Evolutionary conservation across 2,797 vertebrate genomes (phyloP).

Genomic region (Notoglanidium macrostoma): DNA sequence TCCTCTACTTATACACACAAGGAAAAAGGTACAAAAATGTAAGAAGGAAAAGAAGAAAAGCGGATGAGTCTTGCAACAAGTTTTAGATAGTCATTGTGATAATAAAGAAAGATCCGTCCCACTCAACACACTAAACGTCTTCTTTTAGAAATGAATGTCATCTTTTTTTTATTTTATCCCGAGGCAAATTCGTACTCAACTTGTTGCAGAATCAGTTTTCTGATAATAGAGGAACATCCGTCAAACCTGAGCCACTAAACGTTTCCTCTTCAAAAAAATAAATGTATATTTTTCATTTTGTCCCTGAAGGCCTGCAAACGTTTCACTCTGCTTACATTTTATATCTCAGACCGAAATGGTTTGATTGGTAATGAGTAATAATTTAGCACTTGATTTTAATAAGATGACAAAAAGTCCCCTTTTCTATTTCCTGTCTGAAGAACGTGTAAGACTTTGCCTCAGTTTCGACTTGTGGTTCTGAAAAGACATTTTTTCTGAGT

Average conservation of each 20-base stretch:
- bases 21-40: too few species aligned
- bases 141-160: neutral
- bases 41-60: neutral
- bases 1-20: neutral
- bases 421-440: neutral
- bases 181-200: neutral
- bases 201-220: neutral
- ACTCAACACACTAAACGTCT: neutral
- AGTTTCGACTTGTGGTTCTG: neutral
- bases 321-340: neutral
- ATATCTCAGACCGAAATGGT: neutral
- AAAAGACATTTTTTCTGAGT: neutral
- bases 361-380: neutral
- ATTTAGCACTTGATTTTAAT: neutral
- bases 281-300: neutral
- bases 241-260: neutral
- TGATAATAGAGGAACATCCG: neutral
- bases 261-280: neutral
- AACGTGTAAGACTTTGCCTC: neutral
- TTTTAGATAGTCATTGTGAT: neutral
- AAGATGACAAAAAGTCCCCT: neutral
- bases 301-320: neutral
- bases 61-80: neutral
- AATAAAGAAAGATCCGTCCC: neutral
- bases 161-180: neutral